Base-by-base conservation (phyloP, 2,888 invertebrate species). In the Pasiphila rectangulata region DNA sequence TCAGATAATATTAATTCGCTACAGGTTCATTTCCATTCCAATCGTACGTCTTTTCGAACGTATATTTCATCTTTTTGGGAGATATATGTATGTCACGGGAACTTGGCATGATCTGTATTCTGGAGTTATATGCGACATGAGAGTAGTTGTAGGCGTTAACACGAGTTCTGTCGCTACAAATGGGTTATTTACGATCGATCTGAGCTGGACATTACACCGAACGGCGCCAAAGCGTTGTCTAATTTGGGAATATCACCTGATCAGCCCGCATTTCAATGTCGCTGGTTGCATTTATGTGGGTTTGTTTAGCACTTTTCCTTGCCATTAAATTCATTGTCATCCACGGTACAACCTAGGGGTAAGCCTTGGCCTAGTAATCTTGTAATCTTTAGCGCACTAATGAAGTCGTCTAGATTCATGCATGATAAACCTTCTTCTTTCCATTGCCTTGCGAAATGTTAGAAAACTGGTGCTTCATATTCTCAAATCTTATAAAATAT, bases 231-330 rank as follows among this genome's bases (percentile, higher is more conserved):
- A 45, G 27, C 29, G 12, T 66, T 53, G 59, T 64, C 69, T 73
- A 73, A 64, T 69, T 74, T 62, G 57, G 66, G 61, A 70, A 57
- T 70, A 63, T 62, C 65, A 70, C 64, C 67, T 69, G 72, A 67
- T 63, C 54, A 55, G 43, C 41, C 40, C 51, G 30, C 42, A 53
- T 63, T 63, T 61, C 64, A 68, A 66, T 50, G 47, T 51, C 52
- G 41, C 41, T 37, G 13, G 21, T 39, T 47, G 49, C 25, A 45
- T 36, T 49, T 45, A 32, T 41, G 38, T 32, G 46, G 44, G 40
- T n/a, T 23, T 19, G 23, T 24, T 41, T n/a, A 13, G 16, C 12
- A 9, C 16, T 27, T 34, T 32, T 16, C 36, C 29, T 40, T 23
- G 9, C 10, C 17, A 9, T 30, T 9, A 3, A 16, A 9, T 30